These are phyloP conservation scores for Hephaestus fuliginosus DNA, from an alignment of 2,797 vertebrate genomes.

Conservation along the genomic window DNA sequence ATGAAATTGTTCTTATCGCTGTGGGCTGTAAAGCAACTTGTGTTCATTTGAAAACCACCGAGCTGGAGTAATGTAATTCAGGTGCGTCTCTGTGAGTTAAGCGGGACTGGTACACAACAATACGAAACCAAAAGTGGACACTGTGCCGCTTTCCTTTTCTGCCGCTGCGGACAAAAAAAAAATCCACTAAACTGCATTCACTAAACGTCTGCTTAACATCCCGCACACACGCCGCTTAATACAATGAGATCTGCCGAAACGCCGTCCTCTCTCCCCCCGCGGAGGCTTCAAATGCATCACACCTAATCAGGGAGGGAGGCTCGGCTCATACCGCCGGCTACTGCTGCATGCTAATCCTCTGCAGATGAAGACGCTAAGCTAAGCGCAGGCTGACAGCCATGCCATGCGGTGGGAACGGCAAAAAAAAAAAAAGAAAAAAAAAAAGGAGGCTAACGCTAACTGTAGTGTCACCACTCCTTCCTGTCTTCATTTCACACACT, in stretches of 20 bases:
- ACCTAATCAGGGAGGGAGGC: slow-evolving; percentile 70
- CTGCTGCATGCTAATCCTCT: slow-evolving; percentile 77
- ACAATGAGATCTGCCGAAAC: slow-evolving; percentile 68
- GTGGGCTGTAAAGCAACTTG: slow-evolving; percentile 21
- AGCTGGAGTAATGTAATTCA: slow-evolving; percentile 37
- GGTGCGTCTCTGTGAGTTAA: slow-evolving; percentile 25
- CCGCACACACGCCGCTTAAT: slow-evolving; percentile 66
- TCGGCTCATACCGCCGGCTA: slow-evolving; percentile 60
- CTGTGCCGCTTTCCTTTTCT: slow-evolving; percentile 14
- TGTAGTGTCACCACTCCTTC: slow-evolving; percentile 53
- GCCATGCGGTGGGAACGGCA: slow-evolving; percentile 53
- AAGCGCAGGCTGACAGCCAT: slow-evolving; percentile 75
- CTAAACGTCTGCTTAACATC: slow-evolving; percentile 78
- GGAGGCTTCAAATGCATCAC: slow-evolving; percentile 78
- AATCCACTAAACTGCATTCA: slow-evolving; percentile 56
- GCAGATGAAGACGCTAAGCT: slow-evolving; percentile 81
- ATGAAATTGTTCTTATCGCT: neutral
- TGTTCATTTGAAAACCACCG: slow-evolving; percentile 36
- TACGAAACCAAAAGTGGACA: slow-evolving; percentile 27
- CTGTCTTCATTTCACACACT: slow-evolving; percentile 5
- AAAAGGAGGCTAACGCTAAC: slow-evolving; percentile 72
- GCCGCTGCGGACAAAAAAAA: slow-evolving; percentile 14
- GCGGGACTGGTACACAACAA: neutral
- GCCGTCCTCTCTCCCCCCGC: slow-evolving; percentile 45
- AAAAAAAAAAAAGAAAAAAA: too few species aligned